These are phyloP conservation scores for Anticlea derivata DNA, from an alignment of 2,888 invertebrate species.

Conservation along the genomic window DNA sequence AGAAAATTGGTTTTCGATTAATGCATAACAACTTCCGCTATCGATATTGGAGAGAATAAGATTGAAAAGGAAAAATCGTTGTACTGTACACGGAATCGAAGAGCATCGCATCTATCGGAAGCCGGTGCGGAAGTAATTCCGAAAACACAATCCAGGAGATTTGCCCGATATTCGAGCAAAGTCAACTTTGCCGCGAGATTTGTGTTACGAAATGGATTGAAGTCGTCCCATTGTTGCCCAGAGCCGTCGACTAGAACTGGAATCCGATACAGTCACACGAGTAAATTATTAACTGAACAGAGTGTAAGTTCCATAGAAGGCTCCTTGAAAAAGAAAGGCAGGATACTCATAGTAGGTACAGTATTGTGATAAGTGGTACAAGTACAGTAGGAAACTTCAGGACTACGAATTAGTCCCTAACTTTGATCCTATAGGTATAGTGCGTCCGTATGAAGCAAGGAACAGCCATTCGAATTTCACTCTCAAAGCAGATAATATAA, in stretches of 20 bases:
- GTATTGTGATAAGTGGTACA: too few species aligned
- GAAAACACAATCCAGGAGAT: constrained; percentile 63
- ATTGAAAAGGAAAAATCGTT: constrained; percentile 30
- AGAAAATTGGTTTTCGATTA: constrained; percentile 8
- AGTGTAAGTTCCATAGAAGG: constrained; percentile 31
- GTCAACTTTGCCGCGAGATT: constrained; percentile 63
- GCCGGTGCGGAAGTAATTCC: constrained; percentile 56
- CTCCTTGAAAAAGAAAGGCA: too few species aligned
- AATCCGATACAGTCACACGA: constrained; percentile 48
- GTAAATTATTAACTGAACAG: constrained; percentile 1
- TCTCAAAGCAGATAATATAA: too few species aligned
- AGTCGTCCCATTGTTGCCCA: constrained; percentile 61
- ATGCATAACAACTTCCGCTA: not conserved
- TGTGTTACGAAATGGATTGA: constrained; percentile 72
- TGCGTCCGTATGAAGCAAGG: too few species aligned
- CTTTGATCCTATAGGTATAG: too few species aligned
- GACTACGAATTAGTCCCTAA: too few species aligned
- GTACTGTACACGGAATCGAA: constrained; percentile 36
- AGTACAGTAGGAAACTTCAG: too few species aligned
- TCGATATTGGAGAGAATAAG: constrained; percentile 4
- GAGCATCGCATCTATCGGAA: constrained; percentile 35
- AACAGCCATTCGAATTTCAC: too few species aligned
- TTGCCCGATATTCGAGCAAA: constrained; percentile 59
- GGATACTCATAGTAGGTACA: constrained; percentile 19
- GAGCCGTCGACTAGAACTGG: constrained; percentile 59